phyloP scores from a whole-genome alignment of 2,113 vertebrate species.

The Aldabrachelys gigantea region DNA sequence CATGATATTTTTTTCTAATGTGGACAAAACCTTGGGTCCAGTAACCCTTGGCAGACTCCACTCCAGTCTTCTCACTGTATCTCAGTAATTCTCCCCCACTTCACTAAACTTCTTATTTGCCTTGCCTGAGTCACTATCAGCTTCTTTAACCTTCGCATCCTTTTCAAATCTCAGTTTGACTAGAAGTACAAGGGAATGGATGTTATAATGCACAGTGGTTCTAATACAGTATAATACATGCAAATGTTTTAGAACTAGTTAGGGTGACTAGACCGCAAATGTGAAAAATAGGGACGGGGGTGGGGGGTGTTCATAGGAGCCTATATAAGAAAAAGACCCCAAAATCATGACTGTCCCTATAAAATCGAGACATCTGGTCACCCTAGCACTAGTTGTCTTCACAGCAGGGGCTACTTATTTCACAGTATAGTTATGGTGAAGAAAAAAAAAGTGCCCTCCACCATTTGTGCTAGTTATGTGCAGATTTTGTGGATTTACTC shows the following conservation, averaged over 20 bases:
- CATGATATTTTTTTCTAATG: background rate
- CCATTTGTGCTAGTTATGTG: background rate
- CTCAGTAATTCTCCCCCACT: background rate
- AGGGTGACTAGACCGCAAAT: no score
- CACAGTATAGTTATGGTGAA: background rate
- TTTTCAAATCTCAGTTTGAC: background rate
- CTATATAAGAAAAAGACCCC: no score
- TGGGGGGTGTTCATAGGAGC: no score
- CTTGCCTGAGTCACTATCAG: background rate
- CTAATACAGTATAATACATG: background rate
- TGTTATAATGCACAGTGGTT: background rate
- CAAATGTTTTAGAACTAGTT: background rate
- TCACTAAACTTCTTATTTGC: background rate
- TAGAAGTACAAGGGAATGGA: background rate
- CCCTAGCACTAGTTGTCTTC: background rate
- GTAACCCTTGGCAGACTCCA: background rate
- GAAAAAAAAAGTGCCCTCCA: background rate
- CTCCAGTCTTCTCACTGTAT: background rate
- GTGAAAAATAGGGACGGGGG: no score
- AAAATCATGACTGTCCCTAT: no score
- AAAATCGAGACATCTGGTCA: no score
- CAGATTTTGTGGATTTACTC: background rate
- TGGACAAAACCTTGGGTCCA: background rate
- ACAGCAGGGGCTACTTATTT: background rate
- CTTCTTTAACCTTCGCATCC: background rate